Evolutionary conservation across 1,140 invertebrate genomes (phyloP), one percentile per base, ranked within the genome.

Genomic region (Coelopa frigida): DNA sequence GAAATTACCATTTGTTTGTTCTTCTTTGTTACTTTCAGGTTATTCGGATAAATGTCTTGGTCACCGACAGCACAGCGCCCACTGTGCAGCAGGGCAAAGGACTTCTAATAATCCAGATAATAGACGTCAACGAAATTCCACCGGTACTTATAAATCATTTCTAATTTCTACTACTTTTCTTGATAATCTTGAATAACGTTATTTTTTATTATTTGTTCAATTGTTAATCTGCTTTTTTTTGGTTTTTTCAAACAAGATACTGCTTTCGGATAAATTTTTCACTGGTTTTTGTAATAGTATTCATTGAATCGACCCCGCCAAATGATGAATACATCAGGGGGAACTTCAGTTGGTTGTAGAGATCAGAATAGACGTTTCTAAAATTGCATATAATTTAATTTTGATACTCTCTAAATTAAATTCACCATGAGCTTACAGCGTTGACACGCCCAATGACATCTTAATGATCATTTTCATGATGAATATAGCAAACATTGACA

Each of bases 41-140:
- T 14, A 64, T 70, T 52, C 52, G 64, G 1, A 58, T 92, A n/a
- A 83, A 84, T 3, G 78, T 94, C 0, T 65, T 80, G 4, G 89
- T 92, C 2, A 84, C 80, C 4, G 90, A 94, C 63, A 81, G 81
- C 3, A 85, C 84, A 1, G 89, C 88, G 3, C 78, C 79, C 0
- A 82, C 78, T 6, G 70, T 81, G 5, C 89, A 94, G 60, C 81
- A 85, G 61, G 86, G 68, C 54, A 33, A 64, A 82, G 87, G 89
- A 21, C 79, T 82, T 41, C 70, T 94, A 5, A 83, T 92, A 45
- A 82, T 95, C 20, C 89, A 82, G 3, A 86, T 95, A 33, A 83
- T 91, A 24, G 90, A 94, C 62, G 83, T 81, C n/a, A 82, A 82
- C 54, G 76, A 79, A 35, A 73, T 75, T 48, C 75, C 79, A 6